Base-by-base conservation (phyloP, 2,113 vertebrate species). In the Coryphaenoides rupestris region DNA sequence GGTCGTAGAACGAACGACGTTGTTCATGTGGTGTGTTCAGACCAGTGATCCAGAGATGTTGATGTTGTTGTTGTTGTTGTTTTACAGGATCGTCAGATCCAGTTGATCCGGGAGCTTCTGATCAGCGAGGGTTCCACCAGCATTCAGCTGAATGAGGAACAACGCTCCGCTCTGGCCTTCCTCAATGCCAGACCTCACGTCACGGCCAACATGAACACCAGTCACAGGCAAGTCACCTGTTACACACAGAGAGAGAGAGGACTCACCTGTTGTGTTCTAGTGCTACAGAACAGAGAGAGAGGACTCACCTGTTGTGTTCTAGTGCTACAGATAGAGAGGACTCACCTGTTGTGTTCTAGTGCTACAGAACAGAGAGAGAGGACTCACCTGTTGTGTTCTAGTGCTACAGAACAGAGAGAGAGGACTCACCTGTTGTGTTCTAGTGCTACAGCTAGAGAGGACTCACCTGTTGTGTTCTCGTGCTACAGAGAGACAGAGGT, bases 91-190 rank as follows among this genome's bases (percentile, higher is more conserved):
- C 85, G 95, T 68, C 97, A 99, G 69, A 94, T 99, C 65, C 95
- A 95, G 83, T 87, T 99, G 81, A 99, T 99, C 28, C 88, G 93
- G 53, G 97, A 99, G 70, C 92, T 99, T 68, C 88, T 99, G 76
- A 94, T 93, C 84, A 92, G 92, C 3, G 97, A 99, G 83, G 89
- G 92, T 4, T 94, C 90, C 0, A 94, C 90, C 75, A 98, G 95
- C 70, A 96, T 99, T 84, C 92, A 98, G 83, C 91, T 99, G 40
- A 99, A 93, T 0, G 96, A 96, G 56, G 96, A 99, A 63, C 97
- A 99, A 82, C 95, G 92, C 46, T 96, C 95, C 5, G 96, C 94
- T 64, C 83, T 99, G 0, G 95, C 94, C 73, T 98, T 99, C 72
- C 92, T 99, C 14, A 96, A 93, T 74, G 76, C 88, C 15, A 93